phyloP scores from a whole-genome alignment of 2,113 vertebrate species.

The Etheostoma spectabile region DNA sequence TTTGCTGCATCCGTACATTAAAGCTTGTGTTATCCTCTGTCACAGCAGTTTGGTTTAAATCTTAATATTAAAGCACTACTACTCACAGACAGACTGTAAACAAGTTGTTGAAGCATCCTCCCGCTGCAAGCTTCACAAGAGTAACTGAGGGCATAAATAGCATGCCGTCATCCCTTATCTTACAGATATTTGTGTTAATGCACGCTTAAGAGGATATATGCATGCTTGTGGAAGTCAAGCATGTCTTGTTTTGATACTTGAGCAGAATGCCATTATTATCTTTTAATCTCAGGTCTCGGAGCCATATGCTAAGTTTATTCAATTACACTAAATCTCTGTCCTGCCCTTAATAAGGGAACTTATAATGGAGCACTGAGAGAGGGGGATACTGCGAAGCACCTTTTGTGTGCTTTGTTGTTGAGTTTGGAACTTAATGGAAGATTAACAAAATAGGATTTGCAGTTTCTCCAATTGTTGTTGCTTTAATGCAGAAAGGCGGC shows the following conservation, averaged over 20 bases:
- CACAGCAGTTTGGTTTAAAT: conserved; percentile 40
- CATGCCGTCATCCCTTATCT: conserved; percentile 17
- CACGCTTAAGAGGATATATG: conserved; percentile 68
- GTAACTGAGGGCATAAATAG: conserved; percentile 41
- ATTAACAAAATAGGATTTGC: conserved; percentile 59
- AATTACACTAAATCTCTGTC: conserved; percentile 61
- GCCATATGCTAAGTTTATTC: conserved; percentile 69
- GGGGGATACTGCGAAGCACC: conserved; percentile 4
- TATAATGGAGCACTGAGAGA: conserved; percentile 16
- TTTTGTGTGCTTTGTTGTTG: conserved; percentile 40
- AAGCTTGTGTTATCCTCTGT: conserved; percentile 46
- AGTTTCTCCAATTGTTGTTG: conserved; percentile 25
- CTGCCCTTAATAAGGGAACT: conserved; percentile 22
- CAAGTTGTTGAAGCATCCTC: conserved; percentile 39
- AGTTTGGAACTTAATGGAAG: conserved; percentile 50
- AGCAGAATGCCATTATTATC: conserved; percentile 61
- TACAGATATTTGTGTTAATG: conserved; percentile 75
- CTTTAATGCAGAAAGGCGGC: conserved; percentile 25
- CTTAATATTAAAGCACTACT: conserved; percentile 40
- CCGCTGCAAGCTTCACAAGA: conserved; percentile 43
- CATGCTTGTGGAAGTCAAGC: conserved; percentile 51
- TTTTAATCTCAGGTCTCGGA: conserved; percentile 65
- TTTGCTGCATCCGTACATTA: conserved; percentile 57
- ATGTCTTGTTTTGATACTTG: conserved; percentile 72
- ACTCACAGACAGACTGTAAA: conserved; percentile 44